These are phyloP conservation scores for Crocodylus rhombifer DNA, from an alignment of 2,797 vertebrate genomes.

Conservation along the genomic window DNA sequence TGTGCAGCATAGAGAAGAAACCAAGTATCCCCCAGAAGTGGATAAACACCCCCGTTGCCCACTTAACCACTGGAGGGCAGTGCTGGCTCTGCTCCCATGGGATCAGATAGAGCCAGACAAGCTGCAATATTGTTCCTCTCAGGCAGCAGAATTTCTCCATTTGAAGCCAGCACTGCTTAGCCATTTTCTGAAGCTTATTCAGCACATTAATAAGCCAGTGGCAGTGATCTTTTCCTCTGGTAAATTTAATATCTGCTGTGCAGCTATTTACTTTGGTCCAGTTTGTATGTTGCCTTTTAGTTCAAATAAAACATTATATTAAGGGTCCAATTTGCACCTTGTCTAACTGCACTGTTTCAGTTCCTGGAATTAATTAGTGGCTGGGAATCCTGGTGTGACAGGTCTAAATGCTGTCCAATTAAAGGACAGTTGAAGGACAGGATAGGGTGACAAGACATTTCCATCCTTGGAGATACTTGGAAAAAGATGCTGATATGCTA, in stretches of 20 bases:
- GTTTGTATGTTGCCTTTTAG: not conserved
- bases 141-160: not conserved
- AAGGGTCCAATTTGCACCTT: not conserved
- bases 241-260: not conserved
- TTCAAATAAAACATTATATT: not conserved
- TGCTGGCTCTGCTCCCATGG: not conserved
- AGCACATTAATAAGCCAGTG: not conserved
- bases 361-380: not conserved
- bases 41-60: not conserved
- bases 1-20: not conserved
- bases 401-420: not conserved
- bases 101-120: not conserved
- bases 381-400: not conserved
- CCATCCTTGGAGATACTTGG: not conserved
- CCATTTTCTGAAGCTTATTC: not conserved
- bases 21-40: not conserved
- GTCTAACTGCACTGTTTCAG: not conserved
- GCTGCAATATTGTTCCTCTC: not conserved
- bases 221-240: not conserved
- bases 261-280: not conserved
- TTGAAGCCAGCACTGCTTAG: not conserved
- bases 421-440: not conserved
- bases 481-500: not conserved
- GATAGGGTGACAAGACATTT: not conserved
- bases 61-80: not conserved